These are phyloP conservation scores for Apomyelois bistriatella DNA, from an alignment of 2,888 invertebrate species.

Conservation along the genomic window DNA sequence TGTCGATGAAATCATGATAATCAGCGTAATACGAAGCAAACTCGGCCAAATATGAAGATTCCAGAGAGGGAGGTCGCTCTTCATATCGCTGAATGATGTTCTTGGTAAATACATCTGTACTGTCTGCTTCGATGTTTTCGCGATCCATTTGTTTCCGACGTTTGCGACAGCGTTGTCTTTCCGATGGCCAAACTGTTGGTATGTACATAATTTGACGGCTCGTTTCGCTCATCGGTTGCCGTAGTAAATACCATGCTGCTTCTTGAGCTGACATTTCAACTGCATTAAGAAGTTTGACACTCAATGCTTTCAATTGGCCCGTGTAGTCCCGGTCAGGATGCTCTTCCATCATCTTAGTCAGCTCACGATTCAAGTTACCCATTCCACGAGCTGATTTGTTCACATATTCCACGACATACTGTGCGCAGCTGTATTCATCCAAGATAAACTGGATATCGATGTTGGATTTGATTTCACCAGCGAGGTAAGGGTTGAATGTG, in stretches of 20 bases:
- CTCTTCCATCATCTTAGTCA: slow-evolving; percentile 22
- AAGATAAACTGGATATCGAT: slow-evolving; percentile 36
- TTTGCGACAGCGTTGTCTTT: slow-evolving; percentile 36
- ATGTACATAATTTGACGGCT: slow-evolving; percentile 38
- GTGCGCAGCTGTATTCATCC: slow-evolving; percentile 37
- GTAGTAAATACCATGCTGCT: slow-evolving; percentile 58
- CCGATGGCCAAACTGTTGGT: slow-evolving; percentile 46
- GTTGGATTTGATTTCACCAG: slow-evolving; percentile 34
- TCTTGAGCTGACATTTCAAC: slow-evolving; percentile 53
- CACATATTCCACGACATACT: slow-evolving; percentile 45
- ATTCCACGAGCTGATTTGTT: slow-evolving; percentile 46
- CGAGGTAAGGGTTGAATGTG: slow-evolving; percentile 40
- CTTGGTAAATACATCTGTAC: slow-evolving; percentile 35
- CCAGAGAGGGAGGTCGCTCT: slow-evolving; percentile 29
- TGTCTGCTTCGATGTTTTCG: slow-evolving; percentile 29
- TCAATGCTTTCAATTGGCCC: slow-evolving; percentile 25
- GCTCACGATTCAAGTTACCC: slow-evolving; percentile 31
- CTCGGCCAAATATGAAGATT: slow-evolving; percentile 26
- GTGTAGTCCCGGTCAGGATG: slow-evolving; percentile 29
- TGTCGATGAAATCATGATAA: too few relatives aligned
- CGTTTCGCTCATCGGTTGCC: slow-evolving; percentile 52
- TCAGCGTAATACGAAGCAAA: not conserved
- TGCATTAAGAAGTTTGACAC: slow-evolving; percentile 37
- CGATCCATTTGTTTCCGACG: slow-evolving; percentile 32
- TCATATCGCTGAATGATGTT: slow-evolving; percentile 34